These are phyloP conservation scores for Heliconius charithonia DNA, from an alignment of 2,888 invertebrate genomes.

Conservation along the genomic window DNA sequence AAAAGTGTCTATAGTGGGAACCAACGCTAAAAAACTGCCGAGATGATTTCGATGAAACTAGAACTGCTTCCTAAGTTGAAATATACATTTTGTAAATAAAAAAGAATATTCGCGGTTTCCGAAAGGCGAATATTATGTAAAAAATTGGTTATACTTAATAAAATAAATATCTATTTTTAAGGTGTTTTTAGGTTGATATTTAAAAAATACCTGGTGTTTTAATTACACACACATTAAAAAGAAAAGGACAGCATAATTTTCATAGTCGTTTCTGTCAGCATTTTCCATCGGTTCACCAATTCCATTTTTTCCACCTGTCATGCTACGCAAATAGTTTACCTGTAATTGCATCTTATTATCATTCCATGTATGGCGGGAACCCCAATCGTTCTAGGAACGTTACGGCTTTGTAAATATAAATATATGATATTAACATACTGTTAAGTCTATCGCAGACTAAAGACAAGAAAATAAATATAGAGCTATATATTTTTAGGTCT, in stretches of 20 bases:
- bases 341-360: slow-evolving; percentile 33
- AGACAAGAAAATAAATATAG: no score
- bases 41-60: neutral
- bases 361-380: slow-evolving; percentile 37
- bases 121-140: neutral
- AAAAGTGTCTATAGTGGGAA: neutral
- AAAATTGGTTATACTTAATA: neutral
- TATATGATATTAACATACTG: slow-evolving; percentile 40
- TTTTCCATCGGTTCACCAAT: slow-evolving; percentile 11
- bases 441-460: slow-evolving; percentile 24
- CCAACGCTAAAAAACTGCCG: no score
- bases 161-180: neutral
- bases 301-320: slow-evolving; percentile 15
- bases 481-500: no score
- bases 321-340: slow-evolving; percentile 33
- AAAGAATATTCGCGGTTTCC: neutral
- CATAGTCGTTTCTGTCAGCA: neutral
- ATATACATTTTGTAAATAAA: neutral
- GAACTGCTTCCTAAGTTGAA: neutral
- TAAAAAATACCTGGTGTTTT: no score
- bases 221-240: neutral
- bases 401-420: slow-evolving; percentile 37
- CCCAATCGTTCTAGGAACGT: slow-evolving; percentile 43
- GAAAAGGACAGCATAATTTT: neutral
- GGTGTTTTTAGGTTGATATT: no score